Conservation (phyloP, 1,140 invertebrate species). For the Heliconius hewitsoni region DNA sequence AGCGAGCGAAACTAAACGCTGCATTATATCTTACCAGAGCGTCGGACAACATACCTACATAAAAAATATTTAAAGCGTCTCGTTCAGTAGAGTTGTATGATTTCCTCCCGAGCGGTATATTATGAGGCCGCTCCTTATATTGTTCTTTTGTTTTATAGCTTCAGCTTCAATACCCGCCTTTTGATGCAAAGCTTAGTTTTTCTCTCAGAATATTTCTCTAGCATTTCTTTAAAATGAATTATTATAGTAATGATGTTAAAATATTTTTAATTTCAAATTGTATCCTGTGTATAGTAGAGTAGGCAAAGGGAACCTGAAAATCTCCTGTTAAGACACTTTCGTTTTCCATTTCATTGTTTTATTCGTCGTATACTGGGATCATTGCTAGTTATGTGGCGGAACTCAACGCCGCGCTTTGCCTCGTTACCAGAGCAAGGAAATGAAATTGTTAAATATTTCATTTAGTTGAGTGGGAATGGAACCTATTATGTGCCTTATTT, state of each 20-base stretch:
- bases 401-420: too few species aligned
- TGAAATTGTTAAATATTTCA: too few species aligned
- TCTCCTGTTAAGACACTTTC: too few species aligned
- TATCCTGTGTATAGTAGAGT: too few species aligned
- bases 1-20: neutral
- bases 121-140: slow-evolving; percentile 9
- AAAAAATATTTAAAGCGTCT: neutral
- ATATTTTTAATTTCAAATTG: neutral
- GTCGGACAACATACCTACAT: neutral
- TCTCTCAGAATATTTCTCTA: neutral
- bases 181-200: neutral
- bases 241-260: neutral
- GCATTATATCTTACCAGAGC: neutral
- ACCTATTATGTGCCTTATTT: too few species aligned
- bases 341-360: too few species aligned
- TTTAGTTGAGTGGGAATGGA: too few species aligned
- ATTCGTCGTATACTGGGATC: too few species aligned
- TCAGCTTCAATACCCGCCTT: slow-evolving; percentile 4
- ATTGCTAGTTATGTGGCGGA: too few species aligned
- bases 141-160: neutral
- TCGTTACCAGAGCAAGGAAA: too few species aligned
- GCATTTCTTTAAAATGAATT: neutral
- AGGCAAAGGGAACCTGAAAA: too few species aligned
- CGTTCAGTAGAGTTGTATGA: neutral
- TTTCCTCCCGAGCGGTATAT: neutral